phyloP scores from a whole-genome alignment of 1,140 invertebrate genomes.

The Panagrolaimus sp. region DNA sequence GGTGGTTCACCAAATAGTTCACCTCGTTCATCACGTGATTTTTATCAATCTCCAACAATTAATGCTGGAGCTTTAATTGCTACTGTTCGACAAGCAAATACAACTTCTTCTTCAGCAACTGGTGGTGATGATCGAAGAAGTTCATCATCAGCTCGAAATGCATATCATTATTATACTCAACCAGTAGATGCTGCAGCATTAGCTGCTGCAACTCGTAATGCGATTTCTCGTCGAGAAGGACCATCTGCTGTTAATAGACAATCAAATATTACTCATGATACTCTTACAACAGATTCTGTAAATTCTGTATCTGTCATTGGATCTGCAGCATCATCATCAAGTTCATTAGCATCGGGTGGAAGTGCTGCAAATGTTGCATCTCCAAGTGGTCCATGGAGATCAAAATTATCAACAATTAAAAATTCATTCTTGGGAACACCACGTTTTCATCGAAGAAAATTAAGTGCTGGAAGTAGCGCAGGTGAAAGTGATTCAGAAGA shows the following conservation, averaged over 20 bases:
- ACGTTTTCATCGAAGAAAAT: conserved; percentile 89
- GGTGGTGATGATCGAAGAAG: not conserved
- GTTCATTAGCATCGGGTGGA: conserved; percentile 31
- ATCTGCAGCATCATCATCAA: conserved; percentile 40
- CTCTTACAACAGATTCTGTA: not conserved
- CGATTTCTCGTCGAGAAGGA: conserved; percentile 22
- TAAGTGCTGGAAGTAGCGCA: conserved; percentile 62
- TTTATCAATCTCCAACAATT: conserved; percentile 34
- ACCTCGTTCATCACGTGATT: conserved; percentile 37
- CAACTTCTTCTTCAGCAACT: not conserved
- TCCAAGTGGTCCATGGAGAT: conserved; percentile 69
- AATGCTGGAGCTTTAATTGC: conserved; percentile 24
- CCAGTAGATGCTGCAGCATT: conserved; percentile 48
- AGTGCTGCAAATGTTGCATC: conserved; percentile 30
- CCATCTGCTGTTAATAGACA: not conserved
- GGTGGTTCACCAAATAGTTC: conserved; percentile 56
- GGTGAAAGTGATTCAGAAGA: conserved; percentile 65
- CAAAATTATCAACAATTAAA: conserved; percentile 89
- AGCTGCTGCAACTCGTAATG: conserved; percentile 38
- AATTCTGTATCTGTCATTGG: conserved; percentile 16
- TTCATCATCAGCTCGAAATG: conserved; percentile 6
- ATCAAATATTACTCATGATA: not conserved
- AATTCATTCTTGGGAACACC: conserved; percentile 98
- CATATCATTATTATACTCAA: conserved; percentile 54
- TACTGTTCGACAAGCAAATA: conserved; percentile 35